Evolutionary conservation across 1,140 invertebrate species (phyloP), one percentile per base, ranked within the genome.

Genomic region (Carposina sasakii): DNA sequence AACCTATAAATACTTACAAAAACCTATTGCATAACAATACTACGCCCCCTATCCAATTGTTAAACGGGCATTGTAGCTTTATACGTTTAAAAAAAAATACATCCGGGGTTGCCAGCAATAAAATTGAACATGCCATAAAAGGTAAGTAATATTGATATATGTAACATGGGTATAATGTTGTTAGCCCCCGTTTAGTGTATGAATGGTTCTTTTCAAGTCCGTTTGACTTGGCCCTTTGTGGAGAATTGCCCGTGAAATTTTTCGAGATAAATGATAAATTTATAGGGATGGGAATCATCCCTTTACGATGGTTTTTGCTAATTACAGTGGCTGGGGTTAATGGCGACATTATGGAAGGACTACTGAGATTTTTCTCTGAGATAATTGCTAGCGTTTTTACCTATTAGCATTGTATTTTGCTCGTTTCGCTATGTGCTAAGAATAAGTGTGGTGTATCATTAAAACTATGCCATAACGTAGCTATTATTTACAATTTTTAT

Each of bases 161-260:
- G 76, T 84, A 84, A 84, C 81, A 84, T 64, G 75, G 72, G 67
- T 78, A 84, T 81, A 78, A 81, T 81, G 81, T 84, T 84, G 81
- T 84, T 81, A 84, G 72, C 68, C 68, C 64, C 74, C 65, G 67
- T 75, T 73, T 68, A 67, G 48, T 20, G 24, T 28, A 67, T 79
- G 67, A 73, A 77, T 71, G 60, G 71, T 24, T 54, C 60, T 63
- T 73, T 72, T 70, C 66, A 75, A 71, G 53, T 61, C 54, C 73
- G 60, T 84, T 79, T 81, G 81, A 84, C 77, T 81, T 70, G 67
- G 57, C 52, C 67, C 68, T 71, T 83, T 81, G 68, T 76, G 50
- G 56, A 53, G 70, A 68, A 76, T 76, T 77, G 70, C 63, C 58
- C 70, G 66, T 82, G 70, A 81, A 81, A 84, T 84, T 62, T 62